Percentiles rank a stretch among this genome's conserved stretches.
phyloP scores from a whole-genome alignment of 2,797 vertebrate genomes.

The Tinamus major region DNA sequence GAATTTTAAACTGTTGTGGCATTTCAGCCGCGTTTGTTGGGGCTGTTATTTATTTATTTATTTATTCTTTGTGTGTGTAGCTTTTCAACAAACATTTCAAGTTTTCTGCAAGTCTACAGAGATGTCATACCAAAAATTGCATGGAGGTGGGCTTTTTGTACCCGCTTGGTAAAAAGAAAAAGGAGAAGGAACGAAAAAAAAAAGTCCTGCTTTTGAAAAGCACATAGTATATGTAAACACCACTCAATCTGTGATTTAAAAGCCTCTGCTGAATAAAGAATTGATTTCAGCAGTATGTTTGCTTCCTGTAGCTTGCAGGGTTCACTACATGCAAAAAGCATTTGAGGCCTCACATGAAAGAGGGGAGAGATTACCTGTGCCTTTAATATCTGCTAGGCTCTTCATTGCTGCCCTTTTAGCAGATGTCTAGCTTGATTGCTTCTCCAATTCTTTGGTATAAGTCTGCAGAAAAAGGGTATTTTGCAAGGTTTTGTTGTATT shows the following conservation, averaged over 20 bases:
- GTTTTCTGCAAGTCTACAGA: neutral
- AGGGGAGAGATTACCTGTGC: neutral
- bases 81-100: neutral
- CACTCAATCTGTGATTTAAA: conserved; percentile 25
- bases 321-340: neutral
- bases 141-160: neutral
- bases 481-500: neutral
- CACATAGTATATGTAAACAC: neutral
- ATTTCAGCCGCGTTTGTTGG: neutral
- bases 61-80: neutral
- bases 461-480: neutral
- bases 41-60: neutral
- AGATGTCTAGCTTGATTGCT: conserved; percentile 25
- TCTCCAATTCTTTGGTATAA: conserved; percentile 20
- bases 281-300: conserved; percentile 40
- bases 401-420: conserved; percentile 30
- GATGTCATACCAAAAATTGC: neutral
- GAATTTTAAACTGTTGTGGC: neutral
- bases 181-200: neutral
- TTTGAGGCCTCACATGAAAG: conserved; percentile 15
- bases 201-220: neutral
- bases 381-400: conserved; percentile 7
- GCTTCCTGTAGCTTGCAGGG: conserved; percentile 8
- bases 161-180: neutral
- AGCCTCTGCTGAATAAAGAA: conserved; percentile 50